phyloP scores from a whole-genome alignment of 1,140 invertebrate species.

The Philopotamus ludificatus region DNA sequence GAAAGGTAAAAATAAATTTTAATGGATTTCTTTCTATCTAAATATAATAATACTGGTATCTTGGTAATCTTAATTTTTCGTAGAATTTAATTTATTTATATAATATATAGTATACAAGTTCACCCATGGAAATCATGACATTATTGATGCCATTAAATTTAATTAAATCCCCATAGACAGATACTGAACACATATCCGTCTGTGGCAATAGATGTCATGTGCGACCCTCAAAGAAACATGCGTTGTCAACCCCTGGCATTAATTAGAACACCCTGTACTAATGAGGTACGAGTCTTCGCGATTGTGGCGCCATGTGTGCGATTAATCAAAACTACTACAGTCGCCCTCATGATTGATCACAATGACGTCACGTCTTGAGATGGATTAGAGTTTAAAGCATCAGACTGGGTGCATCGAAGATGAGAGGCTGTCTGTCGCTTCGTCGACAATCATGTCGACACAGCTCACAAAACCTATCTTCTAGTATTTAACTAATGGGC shows the following conservation, averaged over 20 bases:
- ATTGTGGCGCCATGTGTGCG: not conserved
- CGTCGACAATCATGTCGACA: too few species aligned
- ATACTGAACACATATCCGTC: not conserved
- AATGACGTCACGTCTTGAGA: not conserved
- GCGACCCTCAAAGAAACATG: not conserved
- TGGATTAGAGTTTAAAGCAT: too few species aligned
- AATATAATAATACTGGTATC: not conserved
- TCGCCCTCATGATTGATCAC: not conserved
- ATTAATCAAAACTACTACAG: not conserved
- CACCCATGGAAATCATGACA: not conserved
- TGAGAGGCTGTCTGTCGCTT: not conserved
- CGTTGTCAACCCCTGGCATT: not conserved
- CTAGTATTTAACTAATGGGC: constrained; percentile 19
- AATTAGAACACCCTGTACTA: not conserved
- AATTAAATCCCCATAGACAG: not conserved
- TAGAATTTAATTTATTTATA: not conserved
- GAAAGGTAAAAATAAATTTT: too few species aligned
- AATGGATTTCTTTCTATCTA: too few species aligned
- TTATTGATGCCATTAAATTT: not conserved
- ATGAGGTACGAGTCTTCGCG: not conserved
- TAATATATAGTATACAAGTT: not conserved
- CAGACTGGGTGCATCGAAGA: not conserved
- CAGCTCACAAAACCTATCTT: too few species aligned
- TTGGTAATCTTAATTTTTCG: not conserved
- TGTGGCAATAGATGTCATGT: not conserved